Evolutionary conservation across 2,113 vertebrate genomes (phyloP).

Genomic region (Xiphias gladius): DNA sequence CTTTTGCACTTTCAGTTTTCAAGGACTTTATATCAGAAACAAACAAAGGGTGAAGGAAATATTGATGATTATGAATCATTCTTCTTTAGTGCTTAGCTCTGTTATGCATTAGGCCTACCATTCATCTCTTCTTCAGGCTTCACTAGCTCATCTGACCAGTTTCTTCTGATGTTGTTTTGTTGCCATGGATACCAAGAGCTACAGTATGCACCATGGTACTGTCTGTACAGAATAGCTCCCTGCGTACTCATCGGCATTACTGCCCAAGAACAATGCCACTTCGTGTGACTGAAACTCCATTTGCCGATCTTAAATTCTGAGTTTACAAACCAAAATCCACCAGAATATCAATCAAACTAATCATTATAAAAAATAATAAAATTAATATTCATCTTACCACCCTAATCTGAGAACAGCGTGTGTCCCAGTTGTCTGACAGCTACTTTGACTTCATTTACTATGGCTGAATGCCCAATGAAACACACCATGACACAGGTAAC

Average conservation of each 20-base stretch:
- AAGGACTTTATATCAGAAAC: slow-evolving; percentile 20
- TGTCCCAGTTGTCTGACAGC: neutral
- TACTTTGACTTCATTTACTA: slow-evolving; percentile 11
- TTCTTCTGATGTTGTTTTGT: slow-evolving; percentile 85
- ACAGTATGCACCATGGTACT: slow-evolving; percentile 78
- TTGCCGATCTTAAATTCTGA: slow-evolving; percentile 16
- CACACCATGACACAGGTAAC: neutral
- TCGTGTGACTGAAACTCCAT: slow-evolving; percentile 26
- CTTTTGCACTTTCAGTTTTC: slow-evolving; percentile 33
- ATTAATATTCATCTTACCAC: neutral
- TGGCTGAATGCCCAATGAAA: slow-evolving; percentile 2
- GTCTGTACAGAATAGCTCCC: slow-evolving; percentile 66
- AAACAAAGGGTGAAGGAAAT: neutral
- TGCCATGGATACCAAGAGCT: slow-evolving; percentile 86
- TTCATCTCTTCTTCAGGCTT: slow-evolving; percentile 76
- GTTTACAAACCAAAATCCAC: neutral
- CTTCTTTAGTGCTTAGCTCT: slow-evolving; percentile 44
- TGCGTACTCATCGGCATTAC: slow-evolving; percentile 57
- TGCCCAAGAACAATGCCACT: slow-evolving; percentile 36
- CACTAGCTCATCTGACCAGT: slow-evolving; percentile 79
- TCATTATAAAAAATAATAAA: neutral
- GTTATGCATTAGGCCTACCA: slow-evolving; percentile 62
- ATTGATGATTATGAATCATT: slow-evolving; percentile 38
- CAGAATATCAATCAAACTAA: neutral
- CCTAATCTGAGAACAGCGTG: neutral